Conservation (phyloP, 1,140 invertebrate genomes). For the Trigoniulus corallinus region DNA sequence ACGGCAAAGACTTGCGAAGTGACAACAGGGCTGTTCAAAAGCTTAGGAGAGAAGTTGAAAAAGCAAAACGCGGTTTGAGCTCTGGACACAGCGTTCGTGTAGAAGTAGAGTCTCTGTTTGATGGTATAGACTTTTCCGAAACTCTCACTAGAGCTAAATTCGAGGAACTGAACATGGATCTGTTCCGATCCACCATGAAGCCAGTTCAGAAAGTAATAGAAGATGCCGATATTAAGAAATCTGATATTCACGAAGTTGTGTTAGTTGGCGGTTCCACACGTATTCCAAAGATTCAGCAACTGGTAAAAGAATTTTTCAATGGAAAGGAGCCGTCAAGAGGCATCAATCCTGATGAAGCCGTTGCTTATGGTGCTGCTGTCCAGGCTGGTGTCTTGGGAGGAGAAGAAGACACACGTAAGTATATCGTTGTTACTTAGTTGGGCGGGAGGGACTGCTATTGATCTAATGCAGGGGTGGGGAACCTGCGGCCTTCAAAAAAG, state of each 20-base stretch:
- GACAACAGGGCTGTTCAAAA: slow-evolving; percentile 91
- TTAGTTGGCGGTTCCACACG: slow-evolving; percentile 96
- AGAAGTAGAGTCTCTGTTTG: slow-evolving; percentile 98
- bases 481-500: too few relatives aligned
- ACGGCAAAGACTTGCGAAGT: slow-evolving; percentile 91
- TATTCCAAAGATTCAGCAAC: slow-evolving; percentile 96
- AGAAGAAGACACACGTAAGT: slow-evolving; percentile 26
- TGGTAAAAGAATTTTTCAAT: slow-evolving; percentile 97
- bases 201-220: slow-evolving; percentile 96
- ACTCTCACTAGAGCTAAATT: slow-evolving; percentile 97
- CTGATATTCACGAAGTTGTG: slow-evolving; percentile 97
- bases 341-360: slow-evolving; percentile 97
- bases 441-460: too few relatives aligned
- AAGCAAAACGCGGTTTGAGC: slow-evolving; percentile 90
- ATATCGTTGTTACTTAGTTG: too few relatives aligned
- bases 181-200: slow-evolving; percentile 95
- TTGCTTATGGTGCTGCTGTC: slow-evolving; percentile 96
- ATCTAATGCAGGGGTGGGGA: too few relatives aligned
- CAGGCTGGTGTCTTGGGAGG: slow-evolving; percentile 68
- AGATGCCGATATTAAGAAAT: slow-evolving; percentile 97
- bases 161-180: slow-evolving; percentile 98
- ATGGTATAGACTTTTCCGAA: slow-evolving; percentile 99
- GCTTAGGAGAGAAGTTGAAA: slow-evolving; percentile 90
- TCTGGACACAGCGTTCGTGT: slow-evolving; percentile 91
- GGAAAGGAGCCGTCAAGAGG: slow-evolving; percentile 94